Percentiles rank a stretch among this genome's conserved stretches.
These are phyloP conservation scores for Phengaris arion DNA, from an alignment of 2,888 invertebrate species.

Conservation along the genomic window DNA sequence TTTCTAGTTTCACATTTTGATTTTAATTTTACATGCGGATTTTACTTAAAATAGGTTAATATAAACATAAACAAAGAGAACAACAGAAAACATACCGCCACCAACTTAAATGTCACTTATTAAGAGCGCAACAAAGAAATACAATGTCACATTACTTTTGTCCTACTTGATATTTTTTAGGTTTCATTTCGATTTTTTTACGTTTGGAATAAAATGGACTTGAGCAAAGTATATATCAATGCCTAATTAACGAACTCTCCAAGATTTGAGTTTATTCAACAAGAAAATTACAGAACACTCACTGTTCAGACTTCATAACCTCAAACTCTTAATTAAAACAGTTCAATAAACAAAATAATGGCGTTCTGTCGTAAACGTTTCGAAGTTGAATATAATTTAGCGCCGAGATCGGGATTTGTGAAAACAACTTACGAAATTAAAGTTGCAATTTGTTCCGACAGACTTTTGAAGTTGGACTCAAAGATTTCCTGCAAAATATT, in stretches of 20 bases:
- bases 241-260: not conserved
- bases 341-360: constrained; percentile 7
- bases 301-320: constrained; percentile 6
- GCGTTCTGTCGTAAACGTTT: not conserved
- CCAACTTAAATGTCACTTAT: no score
- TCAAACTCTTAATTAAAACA: constrained; percentile 16
- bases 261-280: not conserved
- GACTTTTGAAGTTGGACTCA: not conserved
- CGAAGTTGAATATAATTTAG: constrained; percentile 3
- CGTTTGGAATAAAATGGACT: no score
- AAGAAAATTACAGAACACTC: not conserved
- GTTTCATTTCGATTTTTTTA: no score
- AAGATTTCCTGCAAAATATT: no score
- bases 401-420: not conserved
- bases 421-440: not conserved
- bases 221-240: not conserved
- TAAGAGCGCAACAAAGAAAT: no score
- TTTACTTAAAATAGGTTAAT: no score
- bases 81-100: no score
- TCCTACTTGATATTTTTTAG: no score
- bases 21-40: no score
- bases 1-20: no score
- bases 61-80: no score
- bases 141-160: no score
- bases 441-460: not conserved